Evolutionary conservation across 2,888 invertebrate genomes (phyloP), one percentile per base, ranked within the genome.

Genomic region (Xanthostigma xanthostigma): DNA sequence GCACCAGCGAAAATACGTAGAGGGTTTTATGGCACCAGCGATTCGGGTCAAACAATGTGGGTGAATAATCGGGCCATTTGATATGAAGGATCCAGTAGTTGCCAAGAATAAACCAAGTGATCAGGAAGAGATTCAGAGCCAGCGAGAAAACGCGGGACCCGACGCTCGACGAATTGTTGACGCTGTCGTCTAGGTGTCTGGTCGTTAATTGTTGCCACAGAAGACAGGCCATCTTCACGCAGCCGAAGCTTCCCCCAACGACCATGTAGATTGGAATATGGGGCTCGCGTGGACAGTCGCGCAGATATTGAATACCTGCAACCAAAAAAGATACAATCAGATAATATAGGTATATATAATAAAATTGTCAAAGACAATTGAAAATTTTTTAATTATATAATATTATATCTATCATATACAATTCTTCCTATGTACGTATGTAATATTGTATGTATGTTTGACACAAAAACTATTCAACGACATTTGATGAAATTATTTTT

Each of bases 211-310:
- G 83, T 9, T 73, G 70, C 74, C 75, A 79, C 44, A 79, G 66
- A 50, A 78, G 65, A 76, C 82, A 79, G 49, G 76, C 72, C 63
- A 86, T 76, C 53, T 84, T 81, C 2, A 81, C 70, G 12, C 81
- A 73, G 0, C 87, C 87, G 10, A 84, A 74, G 9, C 79, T 76
- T 0, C 88, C 89, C 0, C 87, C 88, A n/a, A 87, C 84, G 49
- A 88, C 76, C 78, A 88, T 82, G 68, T 88, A 89, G 33, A 86
- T 76, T 0, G 88, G 86, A 53, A 89, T 79, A 51, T 80, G 74
- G 0, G 82, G 81, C 64, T 86, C 82, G 42, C 75, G 74, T 0
- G 88, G 88, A 56, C 89, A 89, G 62, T 87, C 85, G 14, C 81
- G 74, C 50, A 84, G 75, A 66, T 82, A 85, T 60, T 87, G 83